Evolutionary conservation across 2,888 invertebrate species (phyloP).

Genomic region (Himalopsyche kuldschensis): DNA sequence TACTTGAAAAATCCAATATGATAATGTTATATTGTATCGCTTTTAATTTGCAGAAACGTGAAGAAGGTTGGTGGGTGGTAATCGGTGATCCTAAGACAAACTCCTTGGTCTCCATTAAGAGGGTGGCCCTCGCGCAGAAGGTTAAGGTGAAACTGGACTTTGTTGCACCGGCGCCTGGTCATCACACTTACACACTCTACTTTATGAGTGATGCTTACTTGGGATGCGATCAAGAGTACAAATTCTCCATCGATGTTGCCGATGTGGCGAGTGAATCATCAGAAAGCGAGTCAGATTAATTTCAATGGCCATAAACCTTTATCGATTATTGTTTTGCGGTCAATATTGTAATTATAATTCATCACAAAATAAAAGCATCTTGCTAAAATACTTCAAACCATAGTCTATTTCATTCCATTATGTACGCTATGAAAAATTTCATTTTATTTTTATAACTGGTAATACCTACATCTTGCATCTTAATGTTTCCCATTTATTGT

Average conservation of each 20-base stretch:
- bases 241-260: constrained; percentile 82
- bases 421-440: too few relatives aligned
- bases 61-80: constrained; percentile 98
- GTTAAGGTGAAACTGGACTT: constrained; percentile 89
- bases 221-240: constrained; percentile 99
- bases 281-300: constrained; percentile 58
- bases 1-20: too few relatives aligned
- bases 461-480: too few relatives aligned
- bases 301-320: neutral
- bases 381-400: too few relatives aligned
- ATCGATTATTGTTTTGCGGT: neutral
- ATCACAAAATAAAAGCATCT: too few relatives aligned
- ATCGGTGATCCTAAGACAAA: constrained; percentile 95
- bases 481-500: too few relatives aligned
- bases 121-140: constrained; percentile 90
- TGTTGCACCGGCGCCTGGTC: constrained; percentile 86
- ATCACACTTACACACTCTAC: constrained; percentile 91
- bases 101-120: constrained; percentile 93
- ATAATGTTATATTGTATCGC: neutral
- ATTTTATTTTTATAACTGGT: too few relatives aligned
- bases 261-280: constrained; percentile 63
- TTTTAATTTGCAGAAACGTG: constrained; percentile 69
- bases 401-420: too few relatives aligned
- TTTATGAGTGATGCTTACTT: constrained; percentile 99
- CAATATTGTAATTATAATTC: too few relatives aligned